Base-by-base conservation (phyloP, 2,888 invertebrate genomes). In the Brachylomia viminalis region DNA sequence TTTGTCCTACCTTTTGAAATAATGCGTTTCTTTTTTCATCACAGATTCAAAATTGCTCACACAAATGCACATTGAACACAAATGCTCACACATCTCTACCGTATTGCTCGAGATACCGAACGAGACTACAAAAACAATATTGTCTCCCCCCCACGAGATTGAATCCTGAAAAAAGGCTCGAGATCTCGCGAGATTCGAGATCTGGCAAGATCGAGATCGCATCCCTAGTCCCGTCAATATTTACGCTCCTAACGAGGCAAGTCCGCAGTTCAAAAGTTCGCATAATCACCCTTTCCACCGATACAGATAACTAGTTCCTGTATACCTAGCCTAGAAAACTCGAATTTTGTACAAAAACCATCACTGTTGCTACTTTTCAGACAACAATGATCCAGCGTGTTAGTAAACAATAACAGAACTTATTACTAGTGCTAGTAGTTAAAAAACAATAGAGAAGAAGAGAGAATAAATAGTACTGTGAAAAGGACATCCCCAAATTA, bases 211-310 rank as follows among this genome's bases (percentile, higher is more conserved):
- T 33, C 11, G 33, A 33, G 61, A 67, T 61, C 11, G n/a, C 20
- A n/a, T 20, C 33, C 33, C 33, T 61, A n/a, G 54, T 33, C 38
- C 20, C 54, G 61, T 83, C 79, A 79, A 79, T 83, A 68, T 79
- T 79, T 79, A 69, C n/a, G 11, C 33, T 33, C 23, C 49, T 83
- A 79, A 79, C 79, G 79, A 79, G 54, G 33, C 52, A 42, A n/a
- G 7, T 49, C 8, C 27, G 15, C 38, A 54, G 68, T 68, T 83
- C 84, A 49, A n/a, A 54, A 56, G 79, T 79, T 83, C 79, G 42
- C 38, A 78, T 61, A 33, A 23, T 42, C 69, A 2, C 67, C 27
- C 23, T 45, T 79, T 15, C n/a, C 42, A 56, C 49, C 2, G 7
- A 75, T 33, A 75, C 30, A 23, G 20, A 13, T 38, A 23, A 62